Evolutionary conservation across 2,888 invertebrate genomes (phyloP), one percentile per base, ranked within the genome.

Genomic region (Lycocerus yunnanus): DNA sequence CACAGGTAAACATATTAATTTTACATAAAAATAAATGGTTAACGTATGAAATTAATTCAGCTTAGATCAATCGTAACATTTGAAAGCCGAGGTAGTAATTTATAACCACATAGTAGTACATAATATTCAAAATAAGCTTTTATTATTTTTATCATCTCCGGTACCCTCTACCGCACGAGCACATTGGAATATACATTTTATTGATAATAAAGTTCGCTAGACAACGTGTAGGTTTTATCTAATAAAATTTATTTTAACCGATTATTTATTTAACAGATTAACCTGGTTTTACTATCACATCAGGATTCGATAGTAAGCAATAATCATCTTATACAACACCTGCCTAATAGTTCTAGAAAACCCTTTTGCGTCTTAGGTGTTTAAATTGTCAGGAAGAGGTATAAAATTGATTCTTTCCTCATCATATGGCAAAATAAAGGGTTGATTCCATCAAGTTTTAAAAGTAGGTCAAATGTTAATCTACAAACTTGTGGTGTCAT

Each of bases 391-490:
- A 20, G 58, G 72, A 43, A 61, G 69, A 70, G 71, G 72, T 70
- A 72, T 75, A 69, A 75, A 72, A 61, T 61, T 69, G 61, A 75
- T 75, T 75, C 67, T 71, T 67, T 67, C 43, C 58, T 68, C 18
- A 72, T 72, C 75, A 72, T 69, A 59, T 72, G 72, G 69, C 72
- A 60, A 75, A 69, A 60, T 69, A 15, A 43, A 68, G 60, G 69
- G 43, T 18, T 18, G 18, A 14, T 71, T 71, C 9, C 15, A 24
- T 58, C 58, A 11, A 68, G 43, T n/a, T 65, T 15, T 9, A 63
- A 75, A 75, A 75, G 75, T 75, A 70, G 75, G 75, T 75, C 75
- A 75, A 66, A 72, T 75, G 75, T 72, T 72, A 75, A 69, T 66
- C 68, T 18, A 63, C 59, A 24, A 66, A 59, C 65, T 61, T 24